These are phyloP conservation scores for Odontomyia ornata DNA, from an alignment of 2,888 invertebrate genomes.

Conservation along the genomic window DNA sequence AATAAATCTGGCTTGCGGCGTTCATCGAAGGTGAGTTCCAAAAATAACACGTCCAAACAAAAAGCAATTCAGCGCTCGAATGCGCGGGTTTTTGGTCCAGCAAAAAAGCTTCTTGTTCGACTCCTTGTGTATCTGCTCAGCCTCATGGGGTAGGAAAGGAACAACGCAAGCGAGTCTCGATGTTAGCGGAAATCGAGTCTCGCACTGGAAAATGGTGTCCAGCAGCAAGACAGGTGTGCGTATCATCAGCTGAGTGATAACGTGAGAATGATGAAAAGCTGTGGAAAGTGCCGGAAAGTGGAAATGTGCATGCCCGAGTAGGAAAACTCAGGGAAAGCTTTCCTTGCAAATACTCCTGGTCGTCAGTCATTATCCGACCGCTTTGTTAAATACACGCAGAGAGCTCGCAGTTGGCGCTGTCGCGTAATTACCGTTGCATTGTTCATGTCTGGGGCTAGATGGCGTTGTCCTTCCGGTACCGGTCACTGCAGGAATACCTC, in stretches of 20 bases:
- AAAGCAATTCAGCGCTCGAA: neutral
- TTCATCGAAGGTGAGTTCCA: constrained; percentile 9
- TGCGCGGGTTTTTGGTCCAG: neutral
- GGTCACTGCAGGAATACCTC: neutral
- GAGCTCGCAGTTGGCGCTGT: neutral
- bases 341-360: neutral
- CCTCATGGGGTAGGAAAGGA: neutral
- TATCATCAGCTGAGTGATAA: constrained; percentile 23
- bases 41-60: neutral
- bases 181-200: constrained; percentile 5
- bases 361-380: constrained; percentile 29
- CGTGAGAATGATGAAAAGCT: constrained; percentile 33
- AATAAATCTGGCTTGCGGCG: neutral
- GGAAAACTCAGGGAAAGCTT: constrained; percentile 23
- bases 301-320: neutral
- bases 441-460: neutral
- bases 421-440: neutral
- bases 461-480: constrained; percentile 36
- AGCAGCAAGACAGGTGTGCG: neutral
- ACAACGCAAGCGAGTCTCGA: neutral
- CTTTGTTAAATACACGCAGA: constrained; percentile 3
- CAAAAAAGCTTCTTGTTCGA: neutral
- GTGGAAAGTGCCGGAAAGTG: constrained; percentile 18
- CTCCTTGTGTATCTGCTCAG: neutral
- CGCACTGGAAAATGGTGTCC: constrained; percentile 6